Evolutionary conservation across 2,888 invertebrate genomes (phyloP).

Genomic region (Temnothorax rugatulus): DNA sequence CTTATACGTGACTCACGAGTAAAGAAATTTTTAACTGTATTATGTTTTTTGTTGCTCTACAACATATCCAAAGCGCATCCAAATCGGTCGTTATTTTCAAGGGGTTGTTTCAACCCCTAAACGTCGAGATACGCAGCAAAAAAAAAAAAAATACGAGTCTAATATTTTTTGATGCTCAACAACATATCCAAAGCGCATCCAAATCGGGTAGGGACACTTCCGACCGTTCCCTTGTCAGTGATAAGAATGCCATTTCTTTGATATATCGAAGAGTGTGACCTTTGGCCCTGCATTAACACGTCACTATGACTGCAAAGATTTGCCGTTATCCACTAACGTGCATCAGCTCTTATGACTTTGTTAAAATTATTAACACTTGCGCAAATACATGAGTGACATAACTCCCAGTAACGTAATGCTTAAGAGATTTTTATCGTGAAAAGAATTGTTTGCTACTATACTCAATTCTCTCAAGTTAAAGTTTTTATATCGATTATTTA

Average conservation of each 20-base stretch:
- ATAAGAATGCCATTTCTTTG: constrained; percentile 6
- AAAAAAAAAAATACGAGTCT: too few species aligned
- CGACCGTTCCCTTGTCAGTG: too few species aligned
- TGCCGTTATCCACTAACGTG: neutral
- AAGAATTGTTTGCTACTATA: neutral
- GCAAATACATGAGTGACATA: constrained; percentile 14
- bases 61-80: too few species aligned
- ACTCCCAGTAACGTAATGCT: neutral
- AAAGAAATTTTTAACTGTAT: neutral
- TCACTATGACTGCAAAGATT: neutral
- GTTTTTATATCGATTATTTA: neutral
- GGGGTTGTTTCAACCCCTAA: too few species aligned
- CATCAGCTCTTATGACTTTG: constrained; percentile 10
- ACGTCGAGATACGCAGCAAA: too few species aligned
- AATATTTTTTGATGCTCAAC: too few species aligned
- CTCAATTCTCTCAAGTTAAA: neutral
- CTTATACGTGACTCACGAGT: neutral
- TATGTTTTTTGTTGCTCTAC: too few species aligned
- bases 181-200: too few species aligned
- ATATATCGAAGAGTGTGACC: constrained; percentile 23
- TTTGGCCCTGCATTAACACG: constrained; percentile 38
- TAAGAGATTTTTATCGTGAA: neutral
- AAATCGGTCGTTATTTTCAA: too few species aligned
- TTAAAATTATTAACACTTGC: constrained; percentile 31
- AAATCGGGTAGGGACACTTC: too few species aligned